Conservation (phyloP, 30 jellyfish, hydroid and myxozoan species). For the Pseudorhiza aurosa region DNA sequence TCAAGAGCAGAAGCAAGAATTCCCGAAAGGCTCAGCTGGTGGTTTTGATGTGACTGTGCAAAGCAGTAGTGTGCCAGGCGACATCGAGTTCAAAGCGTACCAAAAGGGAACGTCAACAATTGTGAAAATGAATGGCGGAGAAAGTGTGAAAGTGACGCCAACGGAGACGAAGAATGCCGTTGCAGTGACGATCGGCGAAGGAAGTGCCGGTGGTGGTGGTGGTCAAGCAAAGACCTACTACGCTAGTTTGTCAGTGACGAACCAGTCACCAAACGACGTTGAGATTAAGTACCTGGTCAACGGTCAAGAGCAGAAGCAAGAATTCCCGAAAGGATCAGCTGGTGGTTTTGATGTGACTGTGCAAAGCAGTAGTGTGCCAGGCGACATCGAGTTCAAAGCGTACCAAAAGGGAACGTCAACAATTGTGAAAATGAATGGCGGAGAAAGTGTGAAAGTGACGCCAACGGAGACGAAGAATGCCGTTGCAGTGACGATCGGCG, state of each 20-base stretch:
- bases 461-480: conserved; percentile 10
- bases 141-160: conserved; percentile 29
- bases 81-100: conserved; percentile 46
- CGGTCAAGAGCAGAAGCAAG: conserved; percentile 37
- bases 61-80: conserved; percentile 24
- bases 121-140: conserved; percentile 39
- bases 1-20: background rate
- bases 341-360: conserved; percentile 4
- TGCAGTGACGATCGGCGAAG: background rate
- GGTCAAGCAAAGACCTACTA: conserved; percentile 37
- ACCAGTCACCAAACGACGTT: conserved; percentile 15
- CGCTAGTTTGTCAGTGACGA: conserved; percentile 18
- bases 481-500: conserved; percentile 29
- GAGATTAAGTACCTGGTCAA: background rate
- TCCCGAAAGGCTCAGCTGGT: background rate
- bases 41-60: conserved; percentile 7
- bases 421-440: conserved; percentile 3
- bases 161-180: background rate
- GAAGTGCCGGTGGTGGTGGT: too few relatives aligned
- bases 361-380: conserved; percentile 11
- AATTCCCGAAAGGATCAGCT: conserved; percentile 24
- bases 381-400: conserved; percentile 46
- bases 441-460: conserved; percentile 2
- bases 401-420: conserved; percentile 22
- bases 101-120: conserved; percentile 4